A percentile compares a stretch with the other conserved stretches of the same genome.
Evolutionary conservation across 2,888 invertebrate species (phyloP).

Genomic region (Hirtodrosophila histrioides): DNA sequence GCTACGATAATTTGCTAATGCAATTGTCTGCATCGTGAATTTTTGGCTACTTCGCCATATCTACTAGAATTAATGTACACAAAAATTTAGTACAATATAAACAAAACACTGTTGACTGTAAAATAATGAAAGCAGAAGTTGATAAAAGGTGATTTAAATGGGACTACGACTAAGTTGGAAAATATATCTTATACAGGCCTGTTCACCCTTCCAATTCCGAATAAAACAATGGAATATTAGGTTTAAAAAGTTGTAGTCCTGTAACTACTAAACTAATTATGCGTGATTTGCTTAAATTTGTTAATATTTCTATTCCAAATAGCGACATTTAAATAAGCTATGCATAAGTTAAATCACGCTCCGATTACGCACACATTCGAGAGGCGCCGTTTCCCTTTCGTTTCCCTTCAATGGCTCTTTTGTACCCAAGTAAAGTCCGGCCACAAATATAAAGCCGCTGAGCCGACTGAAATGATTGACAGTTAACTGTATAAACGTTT

Average conservation of each 20-base stretch:
- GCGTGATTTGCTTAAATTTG: too few relatives aligned
- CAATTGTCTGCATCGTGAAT: constrained; percentile 47
- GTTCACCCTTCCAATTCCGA: too few relatives aligned
- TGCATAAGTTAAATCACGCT: constrained; percentile 17
- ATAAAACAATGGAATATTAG: too few relatives aligned
- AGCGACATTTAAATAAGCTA: not conserved
- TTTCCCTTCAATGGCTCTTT: constrained; percentile 12
- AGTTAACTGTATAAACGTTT: constrained; percentile 26
- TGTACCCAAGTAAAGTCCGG: not conserved
- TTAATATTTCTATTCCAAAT: too few relatives aligned
- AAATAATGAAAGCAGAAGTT: too few relatives aligned
- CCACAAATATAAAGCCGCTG: constrained; percentile 17
- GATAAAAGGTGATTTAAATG: too few relatives aligned
- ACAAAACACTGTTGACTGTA: too few relatives aligned
- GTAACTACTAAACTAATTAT: too few relatives aligned
- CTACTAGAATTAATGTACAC: not conserved
- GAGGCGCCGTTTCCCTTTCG: constrained; percentile 16
- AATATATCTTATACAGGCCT: too few relatives aligned
- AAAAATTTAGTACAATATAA: too few relatives aligned
- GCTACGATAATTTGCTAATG: constrained; percentile 34
- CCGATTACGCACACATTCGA: constrained; percentile 2
- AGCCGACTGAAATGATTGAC: constrained; percentile 8
- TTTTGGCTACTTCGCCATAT: not conserved
- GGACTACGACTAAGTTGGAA: too few relatives aligned
- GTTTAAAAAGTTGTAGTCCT: too few relatives aligned